Evolutionary conservation across 1,140 invertebrate species (phyloP).

Genomic region (Palaemon carinicauda): DNA sequence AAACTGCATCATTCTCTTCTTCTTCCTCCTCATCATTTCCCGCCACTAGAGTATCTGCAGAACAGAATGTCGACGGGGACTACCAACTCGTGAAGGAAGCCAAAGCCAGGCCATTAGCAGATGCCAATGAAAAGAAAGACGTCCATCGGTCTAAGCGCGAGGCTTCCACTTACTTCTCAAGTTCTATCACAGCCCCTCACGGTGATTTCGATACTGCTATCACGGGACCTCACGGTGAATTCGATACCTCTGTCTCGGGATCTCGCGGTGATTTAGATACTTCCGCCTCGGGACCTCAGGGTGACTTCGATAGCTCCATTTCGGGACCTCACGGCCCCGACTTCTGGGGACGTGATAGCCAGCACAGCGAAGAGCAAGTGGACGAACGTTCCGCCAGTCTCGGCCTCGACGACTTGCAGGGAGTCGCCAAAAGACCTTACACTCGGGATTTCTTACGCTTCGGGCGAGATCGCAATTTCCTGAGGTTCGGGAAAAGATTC

Average conservation of each 20-base stretch:
- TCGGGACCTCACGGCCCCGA: neutral
- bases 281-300: too few species aligned
- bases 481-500: slow-evolving; percentile 32
- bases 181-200: neutral
- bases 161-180: neutral
- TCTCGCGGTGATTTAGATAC: too few species aligned
- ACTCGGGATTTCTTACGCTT: slow-evolving; percentile 20
- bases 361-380: neutral
- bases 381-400: neutral
- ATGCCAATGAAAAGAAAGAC: neutral
- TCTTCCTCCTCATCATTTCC: neutral
- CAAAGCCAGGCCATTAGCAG: too few species aligned
- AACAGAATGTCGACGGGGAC: too few species aligned
- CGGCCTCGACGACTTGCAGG: neutral
- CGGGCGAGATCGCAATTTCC: slow-evolving; percentile 32
- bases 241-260: too few species aligned
- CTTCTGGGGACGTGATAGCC: neutral
- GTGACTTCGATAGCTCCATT: too few species aligned
- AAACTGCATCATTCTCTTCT: neutral
- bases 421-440: neutral
- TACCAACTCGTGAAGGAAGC: too few species aligned
- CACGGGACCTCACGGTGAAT: neutral
- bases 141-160: slow-evolving; percentile 7
- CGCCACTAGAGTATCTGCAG: neutral
- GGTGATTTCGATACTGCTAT: too few species aligned